Percentiles rank a stretch among this genome's conserved stretches.
Conservation (phyloP, 2,888 invertebrate genomes). For the Lobophora halterata region DNA sequence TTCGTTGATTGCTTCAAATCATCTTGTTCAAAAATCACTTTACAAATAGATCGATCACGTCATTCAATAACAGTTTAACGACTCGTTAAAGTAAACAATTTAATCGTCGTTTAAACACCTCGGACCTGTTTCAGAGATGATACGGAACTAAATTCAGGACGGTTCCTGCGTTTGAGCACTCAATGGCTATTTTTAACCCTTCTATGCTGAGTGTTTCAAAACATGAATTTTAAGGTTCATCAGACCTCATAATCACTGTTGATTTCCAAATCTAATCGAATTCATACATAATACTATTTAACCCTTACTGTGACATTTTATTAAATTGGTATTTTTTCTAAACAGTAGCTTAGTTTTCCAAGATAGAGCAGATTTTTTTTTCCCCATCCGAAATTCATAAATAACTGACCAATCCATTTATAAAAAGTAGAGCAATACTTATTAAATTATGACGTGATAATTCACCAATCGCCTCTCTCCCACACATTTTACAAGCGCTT, state of each 20-base stretch:
- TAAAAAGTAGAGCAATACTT: too few relatives aligned
- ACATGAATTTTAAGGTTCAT: slow-evolving; percentile 1
- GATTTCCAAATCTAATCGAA: too few relatives aligned
- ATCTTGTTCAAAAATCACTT: too few relatives aligned
- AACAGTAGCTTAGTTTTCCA: too few relatives aligned
- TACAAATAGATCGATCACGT: slow-evolving; percentile 7
- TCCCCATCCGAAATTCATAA: too few relatives aligned
- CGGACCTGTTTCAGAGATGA: slow-evolving; percentile 17
- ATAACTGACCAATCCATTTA: too few relatives aligned
- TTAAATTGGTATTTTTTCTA: too few relatives aligned
- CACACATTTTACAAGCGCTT: slow-evolving; percentile 1
- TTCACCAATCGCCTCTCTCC: background rate
- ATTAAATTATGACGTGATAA: slow-evolving; percentile 12
- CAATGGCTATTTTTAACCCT: slow-evolving; percentile 11
- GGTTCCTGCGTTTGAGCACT: slow-evolving; percentile 8
- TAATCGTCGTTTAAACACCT: slow-evolving; percentile 22
- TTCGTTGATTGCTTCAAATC: too few relatives aligned
- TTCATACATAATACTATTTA: too few relatives aligned
- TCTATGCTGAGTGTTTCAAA: background rate
- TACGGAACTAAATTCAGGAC: slow-evolving; percentile 12
- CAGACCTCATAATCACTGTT: slow-evolving; percentile 7
- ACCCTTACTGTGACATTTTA: too few relatives aligned
- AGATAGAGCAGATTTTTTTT: too few relatives aligned
- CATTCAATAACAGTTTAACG: slow-evolving; percentile 22
- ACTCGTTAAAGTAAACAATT: slow-evolving; percentile 29